Evolutionary conservation across 2,888 invertebrate species (phyloP).

Genomic region (Quadroppia sp.): DNA sequence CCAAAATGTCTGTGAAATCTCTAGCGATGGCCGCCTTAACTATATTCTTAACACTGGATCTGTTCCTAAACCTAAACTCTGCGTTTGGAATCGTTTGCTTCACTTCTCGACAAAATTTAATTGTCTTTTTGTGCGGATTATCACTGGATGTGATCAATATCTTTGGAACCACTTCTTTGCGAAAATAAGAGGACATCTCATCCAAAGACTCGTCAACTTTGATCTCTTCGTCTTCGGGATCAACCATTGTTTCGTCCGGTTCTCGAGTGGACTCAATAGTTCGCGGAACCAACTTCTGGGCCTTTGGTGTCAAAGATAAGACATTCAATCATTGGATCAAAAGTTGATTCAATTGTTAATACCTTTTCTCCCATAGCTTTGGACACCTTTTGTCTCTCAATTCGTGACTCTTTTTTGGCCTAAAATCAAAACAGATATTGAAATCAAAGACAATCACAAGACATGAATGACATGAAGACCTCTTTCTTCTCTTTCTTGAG

Average conservation of each 20-base stretch:
- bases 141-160: conserved; percentile 93
- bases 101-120: conserved; percentile 87
- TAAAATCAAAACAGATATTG: neutral
- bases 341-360: neutral
- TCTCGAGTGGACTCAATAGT: conserved; percentile 90
- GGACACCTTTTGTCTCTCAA: conserved; percentile 43
- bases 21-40: conserved; percentile 73
- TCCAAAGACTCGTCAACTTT: conserved; percentile 64
- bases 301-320: neutral
- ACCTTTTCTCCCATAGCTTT: conserved; percentile 42
- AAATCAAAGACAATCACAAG: neutral
- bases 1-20: conserved; percentile 77
- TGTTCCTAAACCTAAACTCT: conserved; percentile 74
- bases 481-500: conserved; percentile 43
- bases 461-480: neutral
- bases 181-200: conserved; percentile 82
- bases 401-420: conserved; percentile 41
- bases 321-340: neutral
- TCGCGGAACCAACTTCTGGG: conserved; percentile 69
- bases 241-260: conserved; percentile 79
- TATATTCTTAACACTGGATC: conserved; percentile 87
- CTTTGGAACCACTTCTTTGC: conserved; percentile 80
- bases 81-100: conserved; percentile 89
- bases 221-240: conserved; percentile 65
- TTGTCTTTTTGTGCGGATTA: conserved; percentile 79